Base-by-base conservation (phyloP, 2,888 invertebrate genomes). In the Scaptodrosophila latifasciaeformis region DNA sequence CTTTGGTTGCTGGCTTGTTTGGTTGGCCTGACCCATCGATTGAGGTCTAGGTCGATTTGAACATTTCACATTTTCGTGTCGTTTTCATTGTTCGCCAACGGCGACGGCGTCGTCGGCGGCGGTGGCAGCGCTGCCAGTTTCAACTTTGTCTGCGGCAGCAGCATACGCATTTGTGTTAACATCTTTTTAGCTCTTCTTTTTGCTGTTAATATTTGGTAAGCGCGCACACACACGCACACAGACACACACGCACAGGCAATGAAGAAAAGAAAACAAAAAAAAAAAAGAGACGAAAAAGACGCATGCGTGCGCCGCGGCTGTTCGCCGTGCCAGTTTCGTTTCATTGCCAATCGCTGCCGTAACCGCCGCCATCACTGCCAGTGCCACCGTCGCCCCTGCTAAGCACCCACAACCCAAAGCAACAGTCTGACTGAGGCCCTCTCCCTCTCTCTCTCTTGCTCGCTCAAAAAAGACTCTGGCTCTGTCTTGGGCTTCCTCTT, bases 31-130 rank as follows among this genome's bases (percentile, higher is more conserved):
- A n/a, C n/a, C n/a, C n/a, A n/a, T n/a, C n/a, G n/a, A n/a, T 24
- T 82, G 84, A 79, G 82, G 82, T 82, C 82, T 82, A 82, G 82
- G 82, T 83, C 82, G 81, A 79, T 72, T 74, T 67, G 54, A 74
- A 69, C 68, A 74, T 69, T 70, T 80, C 74, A 76, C 78, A 77
- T 81, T 77, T 72, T 75, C 76, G 72, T 75, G 67, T 60, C 76
- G 76, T 76, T 78, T 75, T 71, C 72, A 68, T 71, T 79, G 72
- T 78, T 66, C 76, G 60, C 61, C 53, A 31, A 12, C 31, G 31
- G 12, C 31, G 31, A n/a, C 31, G 31, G 2, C 31, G 12, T n/a
- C 31, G 31, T 35, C 35, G 15, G 3, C 31, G 6, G 6, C 34
- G 5, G 37, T 17, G 17, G 13, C 37, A 17, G 15, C 66, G 67